phyloP scores from a whole-genome alignment of 2,113 vertebrate genomes.

The Sapayoa aenigma region DNA sequence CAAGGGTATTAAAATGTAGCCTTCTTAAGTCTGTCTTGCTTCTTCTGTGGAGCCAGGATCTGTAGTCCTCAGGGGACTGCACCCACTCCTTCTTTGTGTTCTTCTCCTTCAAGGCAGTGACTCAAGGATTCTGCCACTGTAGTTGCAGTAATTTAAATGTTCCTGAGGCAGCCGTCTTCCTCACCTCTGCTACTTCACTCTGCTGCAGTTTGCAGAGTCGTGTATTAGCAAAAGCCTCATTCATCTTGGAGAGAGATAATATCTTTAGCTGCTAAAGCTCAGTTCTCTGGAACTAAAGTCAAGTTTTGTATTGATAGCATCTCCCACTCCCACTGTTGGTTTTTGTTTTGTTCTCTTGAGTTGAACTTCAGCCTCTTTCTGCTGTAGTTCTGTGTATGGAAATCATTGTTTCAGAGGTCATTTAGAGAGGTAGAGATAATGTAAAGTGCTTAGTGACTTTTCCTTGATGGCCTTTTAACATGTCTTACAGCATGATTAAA shows the following conservation, averaged over 20 bases:
- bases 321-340: neutral
- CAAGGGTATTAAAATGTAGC: neutral
- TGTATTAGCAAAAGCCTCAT: neutral
- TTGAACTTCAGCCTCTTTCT: neutral
- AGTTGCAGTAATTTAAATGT: neutral
- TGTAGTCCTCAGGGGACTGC: neutral
- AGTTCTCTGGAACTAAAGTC: neutral
- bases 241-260: neutral
- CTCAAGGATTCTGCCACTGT: neutral
- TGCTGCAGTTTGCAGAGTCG: neutral
- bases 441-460: neutral
- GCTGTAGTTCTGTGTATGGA: neutral
- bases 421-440: neutral
- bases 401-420: neutral
- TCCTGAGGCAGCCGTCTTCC: neutral
- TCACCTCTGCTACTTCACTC: neutral
- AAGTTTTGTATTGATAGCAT: neutral
- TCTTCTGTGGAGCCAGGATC: neutral
- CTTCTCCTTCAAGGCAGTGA: neutral
- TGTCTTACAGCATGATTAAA: neutral
- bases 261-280: neutral
- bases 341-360: neutral
- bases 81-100: constrained; percentile 11
- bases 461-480: neutral
- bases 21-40: neutral